Evolutionary conservation across 2,797 vertebrate species (phyloP).

Genomic region (Acridotheres tristis): DNA sequence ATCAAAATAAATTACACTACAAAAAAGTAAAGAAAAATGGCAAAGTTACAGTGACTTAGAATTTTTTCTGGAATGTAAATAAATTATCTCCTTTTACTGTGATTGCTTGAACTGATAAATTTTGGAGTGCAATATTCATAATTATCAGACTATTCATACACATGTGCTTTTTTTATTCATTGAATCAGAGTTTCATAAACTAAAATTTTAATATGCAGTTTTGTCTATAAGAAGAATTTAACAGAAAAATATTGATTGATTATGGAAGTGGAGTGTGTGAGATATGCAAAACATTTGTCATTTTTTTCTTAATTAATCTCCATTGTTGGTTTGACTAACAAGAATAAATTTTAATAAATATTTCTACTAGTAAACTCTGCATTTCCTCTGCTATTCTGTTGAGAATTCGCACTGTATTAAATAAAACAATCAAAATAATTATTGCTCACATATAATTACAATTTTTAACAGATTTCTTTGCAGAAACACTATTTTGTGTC

Average conservation of each 20-base stretch:
- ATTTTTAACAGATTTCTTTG: not conserved
- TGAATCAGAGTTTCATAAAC: not conserved
- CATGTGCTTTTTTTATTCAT: not conserved
- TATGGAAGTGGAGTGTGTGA: not conserved
- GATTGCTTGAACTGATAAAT: not conserved
- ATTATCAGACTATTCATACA: not conserved
- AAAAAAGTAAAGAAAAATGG: not conserved
- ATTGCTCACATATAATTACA: not conserved
- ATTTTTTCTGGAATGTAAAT: not conserved
- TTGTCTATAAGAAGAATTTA: not conserved
- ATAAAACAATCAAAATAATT: not conserved
- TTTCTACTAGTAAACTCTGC: not conserved
- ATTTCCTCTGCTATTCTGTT: not conserved
- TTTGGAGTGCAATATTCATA: not conserved
- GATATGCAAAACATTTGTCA: accelerated
- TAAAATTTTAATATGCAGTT: not conserved
- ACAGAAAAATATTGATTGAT: not conserved
- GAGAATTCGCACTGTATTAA: not conserved
- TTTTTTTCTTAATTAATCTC: not conserved
- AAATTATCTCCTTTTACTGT: not conserved
- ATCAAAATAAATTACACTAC: not conserved
- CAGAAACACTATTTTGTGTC: not conserved
- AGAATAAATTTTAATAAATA: not conserved
- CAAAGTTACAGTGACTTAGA: not conserved
- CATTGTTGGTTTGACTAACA: not conserved